phyloP scores from a whole-genome alignment of 2,113 vertebrate species.

The Nipponia nippon region DNA sequence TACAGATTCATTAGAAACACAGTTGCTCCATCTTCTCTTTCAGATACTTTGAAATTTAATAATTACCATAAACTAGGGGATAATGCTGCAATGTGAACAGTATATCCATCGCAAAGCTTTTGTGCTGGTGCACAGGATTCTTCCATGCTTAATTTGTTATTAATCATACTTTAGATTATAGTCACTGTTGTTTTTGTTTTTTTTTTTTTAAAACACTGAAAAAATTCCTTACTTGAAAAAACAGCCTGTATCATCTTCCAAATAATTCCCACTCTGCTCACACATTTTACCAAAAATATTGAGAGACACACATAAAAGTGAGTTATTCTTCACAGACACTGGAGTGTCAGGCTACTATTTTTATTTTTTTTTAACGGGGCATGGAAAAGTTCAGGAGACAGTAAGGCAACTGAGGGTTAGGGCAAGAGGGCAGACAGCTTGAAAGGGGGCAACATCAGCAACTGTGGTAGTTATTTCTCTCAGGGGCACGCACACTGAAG shows the following conservation, averaged over 20 bases:
- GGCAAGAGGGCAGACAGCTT: background rate
- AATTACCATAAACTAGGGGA: background rate
- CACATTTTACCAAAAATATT: background rate
- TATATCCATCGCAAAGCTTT: conserved; percentile 32
- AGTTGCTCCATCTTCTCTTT: conserved; percentile 37
- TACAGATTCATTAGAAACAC: conserved; percentile 58
- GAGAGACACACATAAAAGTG: background rate
- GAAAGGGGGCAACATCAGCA: background rate
- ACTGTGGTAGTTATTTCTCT: background rate
- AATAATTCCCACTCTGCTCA: background rate
- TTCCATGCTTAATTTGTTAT: conserved; percentile 36
- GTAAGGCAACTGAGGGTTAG: background rate
- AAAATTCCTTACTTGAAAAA: background rate
- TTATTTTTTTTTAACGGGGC: background rate
- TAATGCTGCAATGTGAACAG: background rate
- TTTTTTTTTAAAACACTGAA: background rate
- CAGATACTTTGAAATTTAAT: conserved; percentile 36
- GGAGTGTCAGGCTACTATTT: background rate
- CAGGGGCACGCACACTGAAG: background rate
- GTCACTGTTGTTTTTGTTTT: background rate
- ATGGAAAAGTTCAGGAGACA: background rate
- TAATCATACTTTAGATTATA: conserved; percentile 11
- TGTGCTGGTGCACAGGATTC: background rate
- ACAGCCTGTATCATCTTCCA: background rate
- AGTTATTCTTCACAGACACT: background rate